A percentile compares a stretch with the other conserved stretches of the same genome.
These are phyloP conservation scores for Enoplosus armatus DNA, from an alignment of 2,797 vertebrate species.

Conservation along the genomic window DNA sequence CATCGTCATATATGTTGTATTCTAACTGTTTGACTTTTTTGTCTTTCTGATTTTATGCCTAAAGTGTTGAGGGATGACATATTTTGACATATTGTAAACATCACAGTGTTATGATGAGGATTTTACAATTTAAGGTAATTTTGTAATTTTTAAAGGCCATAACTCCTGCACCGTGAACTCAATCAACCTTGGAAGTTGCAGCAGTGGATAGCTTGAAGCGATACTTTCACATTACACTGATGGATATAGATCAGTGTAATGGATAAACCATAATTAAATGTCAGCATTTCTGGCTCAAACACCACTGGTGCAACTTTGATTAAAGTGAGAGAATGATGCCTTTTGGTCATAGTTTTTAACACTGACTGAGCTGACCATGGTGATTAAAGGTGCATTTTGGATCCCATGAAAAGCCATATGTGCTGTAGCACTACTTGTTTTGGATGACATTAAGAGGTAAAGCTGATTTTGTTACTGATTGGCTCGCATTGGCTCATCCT, in stretches of 20 bases:
- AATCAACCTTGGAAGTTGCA: neutral
- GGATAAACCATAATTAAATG: slow-evolving; percentile 55
- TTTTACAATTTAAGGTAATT: neutral
- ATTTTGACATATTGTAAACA: slow-evolving; percentile 1
- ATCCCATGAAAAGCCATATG: neutral
- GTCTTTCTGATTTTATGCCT: neutral
- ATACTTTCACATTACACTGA: slow-evolving; percentile 21
- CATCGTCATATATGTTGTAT: neutral
- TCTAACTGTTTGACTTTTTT: neutral
- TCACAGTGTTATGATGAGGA: neutral
- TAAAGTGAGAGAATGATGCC: slow-evolving; percentile 9
- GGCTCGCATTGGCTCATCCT: neutral
- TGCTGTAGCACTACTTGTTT: neutral
- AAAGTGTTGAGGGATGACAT: neutral
- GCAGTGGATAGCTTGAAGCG: slow-evolving; percentile 12
- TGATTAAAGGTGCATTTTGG: neutral
- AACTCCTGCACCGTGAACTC: slow-evolving; percentile 13
- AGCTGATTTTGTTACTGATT: neutral
- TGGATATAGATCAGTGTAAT: slow-evolving; percentile 47
- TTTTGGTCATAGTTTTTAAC: neutral
- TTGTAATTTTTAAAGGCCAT: slow-evolving; percentile 11
- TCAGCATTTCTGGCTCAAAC: slow-evolving; percentile 17
- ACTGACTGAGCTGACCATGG: neutral
- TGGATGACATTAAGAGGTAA: neutral
- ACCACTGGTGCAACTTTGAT: slow-evolving; percentile 18